Base-by-base conservation (phyloP, 2,888 invertebrate species). In the Tanytarsus gracilentus region DNA sequence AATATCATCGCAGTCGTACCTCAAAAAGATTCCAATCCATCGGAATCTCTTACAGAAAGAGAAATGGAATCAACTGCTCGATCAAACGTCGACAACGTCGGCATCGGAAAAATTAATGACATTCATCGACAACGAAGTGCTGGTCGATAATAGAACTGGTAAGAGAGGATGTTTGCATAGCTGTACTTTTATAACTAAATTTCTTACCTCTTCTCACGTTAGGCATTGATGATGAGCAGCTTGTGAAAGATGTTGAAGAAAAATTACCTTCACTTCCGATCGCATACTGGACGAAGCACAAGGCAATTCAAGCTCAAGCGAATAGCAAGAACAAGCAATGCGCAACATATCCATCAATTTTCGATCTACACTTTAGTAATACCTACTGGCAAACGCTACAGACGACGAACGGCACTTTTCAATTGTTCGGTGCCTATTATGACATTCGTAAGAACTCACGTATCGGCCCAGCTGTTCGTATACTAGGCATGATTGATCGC, bases 351-450 rank as follows among this genome's bases (percentile, higher is more conserved):
- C 94, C 94, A 1, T 88, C 85, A 62, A 84, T 93, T 65, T 92
- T 88, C 73, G 94, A 94, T 68, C 76, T 94, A 64, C 89, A 94
- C 71, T 94, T 91, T 76, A 92, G 92, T 75, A 94, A 94, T 71
- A 82, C 90, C 60, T 93, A 93, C 73, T 94, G 94, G 94, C 94
- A 94, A 75, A 88, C 86, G 52, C 70, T 92, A 70, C 81, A 81
- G 65, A 84, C 88, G 5, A 79, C 81, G 36, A 88, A 91, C 67
- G 91, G 92, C n/a, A 89, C 90, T 2, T 93, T 93, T 69, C 90
- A 92, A 71, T 75, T 94, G 21, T 93, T 86, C 72, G 92, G 91
- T 8, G 94, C 94, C 8, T 94, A 92, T 73, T 83, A 90, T 69
- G 94, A 94, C 72, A 82, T 83, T 56, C 78, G 94, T 26, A 81